Evolutionary conservation across 2,113 vertebrate genomes (phyloP).

Genomic region (Chascanopsetta lugubris): DNA sequence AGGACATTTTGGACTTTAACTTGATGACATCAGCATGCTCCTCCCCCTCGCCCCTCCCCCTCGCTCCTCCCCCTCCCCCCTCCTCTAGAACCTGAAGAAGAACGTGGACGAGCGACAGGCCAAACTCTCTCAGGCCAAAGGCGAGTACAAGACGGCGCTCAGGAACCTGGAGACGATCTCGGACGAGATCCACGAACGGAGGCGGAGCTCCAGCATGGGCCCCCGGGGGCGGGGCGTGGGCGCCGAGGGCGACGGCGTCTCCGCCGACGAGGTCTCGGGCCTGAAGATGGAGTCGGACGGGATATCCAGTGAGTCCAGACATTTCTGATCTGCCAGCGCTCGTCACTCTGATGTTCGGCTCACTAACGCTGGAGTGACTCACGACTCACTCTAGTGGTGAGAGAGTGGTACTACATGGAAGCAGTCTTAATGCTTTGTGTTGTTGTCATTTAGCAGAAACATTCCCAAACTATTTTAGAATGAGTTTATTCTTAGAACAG

Average conservation of each 20-base stretch:
- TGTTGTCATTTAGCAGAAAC: no score
- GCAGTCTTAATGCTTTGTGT: no score
- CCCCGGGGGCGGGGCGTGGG: constrained; percentile 92
- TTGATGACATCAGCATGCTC: background rate
- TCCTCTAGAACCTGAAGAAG: constrained; percentile 91
- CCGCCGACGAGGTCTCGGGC: constrained; percentile 80
- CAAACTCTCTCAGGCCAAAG: constrained; percentile 89
- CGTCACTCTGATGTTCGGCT: no score
- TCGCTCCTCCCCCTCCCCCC: background rate
- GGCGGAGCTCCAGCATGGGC: constrained; percentile 87
- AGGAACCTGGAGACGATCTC: constrained; percentile 97
- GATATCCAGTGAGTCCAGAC: constrained; percentile 87
- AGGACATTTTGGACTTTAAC: no score
- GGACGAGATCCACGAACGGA: constrained; percentile 94
- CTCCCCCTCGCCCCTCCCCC: no score
- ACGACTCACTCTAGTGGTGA: no score
- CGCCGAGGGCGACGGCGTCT: constrained; percentile 82
- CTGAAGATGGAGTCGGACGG: constrained; percentile 86
- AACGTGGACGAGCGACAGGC: constrained; percentile 94
- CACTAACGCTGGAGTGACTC: no score
- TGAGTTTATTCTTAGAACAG: no score
- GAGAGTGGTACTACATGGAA: no score
- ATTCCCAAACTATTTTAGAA: no score
- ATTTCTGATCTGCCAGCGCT: no score
- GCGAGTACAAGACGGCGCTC: constrained; percentile 91